Percentiles rank a stretch among this genome's conserved stretches.
These are phyloP conservation scores for Aphis gossypii DNA, from an alignment of 1,140 invertebrate species.

Conservation along the genomic window DNA sequence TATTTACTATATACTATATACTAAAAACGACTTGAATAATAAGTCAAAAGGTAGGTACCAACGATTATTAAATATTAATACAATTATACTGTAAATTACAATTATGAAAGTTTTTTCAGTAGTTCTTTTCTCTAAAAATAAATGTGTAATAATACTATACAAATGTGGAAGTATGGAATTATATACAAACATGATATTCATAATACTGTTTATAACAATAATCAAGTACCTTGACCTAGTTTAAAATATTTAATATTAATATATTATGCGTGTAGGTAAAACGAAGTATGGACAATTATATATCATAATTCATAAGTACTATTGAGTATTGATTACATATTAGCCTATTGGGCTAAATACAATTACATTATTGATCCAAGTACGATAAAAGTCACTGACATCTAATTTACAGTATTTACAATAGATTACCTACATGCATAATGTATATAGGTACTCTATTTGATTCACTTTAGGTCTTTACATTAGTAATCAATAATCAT, in stretches of 20 bases:
- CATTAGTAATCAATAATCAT: neutral
- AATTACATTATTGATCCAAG: neutral
- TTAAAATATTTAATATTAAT: neutral
- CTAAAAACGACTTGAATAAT: no score
- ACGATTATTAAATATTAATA: no score
- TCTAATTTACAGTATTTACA: neutral
- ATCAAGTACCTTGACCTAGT: neutral
- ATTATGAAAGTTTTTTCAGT: no score
- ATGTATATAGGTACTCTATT: slow-evolving; percentile 2
- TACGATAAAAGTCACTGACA: neutral
- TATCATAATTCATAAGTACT: no score
- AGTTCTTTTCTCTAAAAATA: no score
- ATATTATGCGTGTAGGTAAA: neutral
- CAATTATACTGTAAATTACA: no score
- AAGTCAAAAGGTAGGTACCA: no score
- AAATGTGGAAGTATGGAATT: no score
- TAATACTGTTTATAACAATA: neutral
- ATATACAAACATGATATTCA: neutral
- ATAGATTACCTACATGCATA: slow-evolving; percentile 1
- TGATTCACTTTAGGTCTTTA: neutral
- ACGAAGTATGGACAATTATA: neutral
- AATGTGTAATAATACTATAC: no score
- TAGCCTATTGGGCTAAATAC: neutral
- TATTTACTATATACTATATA: no score
- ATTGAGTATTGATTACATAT: no score